These are phyloP conservation scores for Trachythela sp. DNA, from an alignment of 64 coral and sea anemone genomes.

Conservation along the genomic window DNA sequence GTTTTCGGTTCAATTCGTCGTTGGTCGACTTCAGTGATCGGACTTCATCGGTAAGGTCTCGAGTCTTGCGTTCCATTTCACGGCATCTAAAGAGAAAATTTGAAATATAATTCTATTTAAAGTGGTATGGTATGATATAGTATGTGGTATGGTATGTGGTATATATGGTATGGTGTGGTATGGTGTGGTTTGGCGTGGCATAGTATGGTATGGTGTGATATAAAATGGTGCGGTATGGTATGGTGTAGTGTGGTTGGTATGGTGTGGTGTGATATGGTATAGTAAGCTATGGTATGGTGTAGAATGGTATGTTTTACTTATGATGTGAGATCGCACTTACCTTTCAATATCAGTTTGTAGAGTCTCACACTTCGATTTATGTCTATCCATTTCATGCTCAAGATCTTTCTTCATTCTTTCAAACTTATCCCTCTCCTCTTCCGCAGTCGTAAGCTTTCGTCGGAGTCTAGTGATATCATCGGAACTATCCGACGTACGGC, in stretches of 20 bases:
- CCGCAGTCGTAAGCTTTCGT: background rate
- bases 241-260: too few relatives aligned
- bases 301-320: too few relatives aligned
- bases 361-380: background rate
- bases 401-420: background rate
- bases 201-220: background rate
- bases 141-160: constrained; percentile 6
- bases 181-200: background rate
- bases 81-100: constrained; percentile 23
- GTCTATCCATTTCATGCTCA: background rate
- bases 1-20: constrained; percentile 67
- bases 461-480: background rate
- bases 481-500: background rate
- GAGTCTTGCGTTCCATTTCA: constrained; percentile 57
- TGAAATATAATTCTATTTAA: background rate
- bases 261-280: too few relatives aligned
- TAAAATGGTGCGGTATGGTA: too few relatives aligned
- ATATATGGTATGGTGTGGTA: too few relatives aligned
- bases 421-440: background rate
- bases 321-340: background rate
- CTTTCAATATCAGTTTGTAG: background rate
- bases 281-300: too few relatives aligned
- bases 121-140: background rate
- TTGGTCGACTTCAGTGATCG: constrained; percentile 50
- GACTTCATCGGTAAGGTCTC: constrained; percentile 66